Evolutionary conservation across 2,888 invertebrate species (phyloP).

Genomic region (Tridacna crocea): DNA sequence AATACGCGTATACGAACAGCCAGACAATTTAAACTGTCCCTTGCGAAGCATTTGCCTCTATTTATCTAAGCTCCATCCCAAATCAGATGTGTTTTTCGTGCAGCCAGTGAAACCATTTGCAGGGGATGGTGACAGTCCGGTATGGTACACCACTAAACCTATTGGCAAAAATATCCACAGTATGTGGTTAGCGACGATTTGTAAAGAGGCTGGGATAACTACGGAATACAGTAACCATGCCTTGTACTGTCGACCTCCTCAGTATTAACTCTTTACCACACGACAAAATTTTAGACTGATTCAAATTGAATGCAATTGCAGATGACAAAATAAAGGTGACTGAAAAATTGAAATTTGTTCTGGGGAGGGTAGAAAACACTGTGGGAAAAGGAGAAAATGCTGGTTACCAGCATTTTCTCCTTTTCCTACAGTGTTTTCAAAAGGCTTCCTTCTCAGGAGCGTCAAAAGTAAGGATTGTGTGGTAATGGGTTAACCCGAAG

Average conservation of each 20-base stretch:
- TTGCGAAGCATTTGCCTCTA: constrained; percentile 50
- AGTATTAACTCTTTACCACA: not conserved
- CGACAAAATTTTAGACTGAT: too few relatives aligned
- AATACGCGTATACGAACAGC: constrained; percentile 58
- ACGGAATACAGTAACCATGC: constrained; percentile 54
- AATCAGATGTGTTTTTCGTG: constrained; percentile 53
- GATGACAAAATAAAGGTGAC: too few relatives aligned
- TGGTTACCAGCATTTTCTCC: not conserved
- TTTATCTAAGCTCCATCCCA: constrained; percentile 51
- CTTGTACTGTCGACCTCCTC: constrained; percentile 32
- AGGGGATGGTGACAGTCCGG: constrained; percentile 17
- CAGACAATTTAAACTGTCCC: constrained; percentile 55
- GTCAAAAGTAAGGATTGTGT: too few relatives aligned
- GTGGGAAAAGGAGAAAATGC: not conserved
- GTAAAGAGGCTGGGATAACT: constrained; percentile 51
- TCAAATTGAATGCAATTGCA: too few relatives aligned
- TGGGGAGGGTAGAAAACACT: not conserved
- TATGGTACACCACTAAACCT: constrained; percentile 52
- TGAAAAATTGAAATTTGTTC: too few relatives aligned
- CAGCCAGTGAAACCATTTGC: constrained; percentile 41
- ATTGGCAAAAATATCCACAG: constrained; percentile 62
- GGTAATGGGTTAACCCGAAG: too few relatives aligned
- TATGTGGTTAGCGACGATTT: constrained; percentile 51
- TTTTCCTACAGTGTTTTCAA: not conserved
- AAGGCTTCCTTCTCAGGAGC: too few relatives aligned